These are phyloP conservation scores for Podarcis raffonei DNA, from an alignment of 2,113 vertebrate species.

Conservation along the genomic window DNA sequence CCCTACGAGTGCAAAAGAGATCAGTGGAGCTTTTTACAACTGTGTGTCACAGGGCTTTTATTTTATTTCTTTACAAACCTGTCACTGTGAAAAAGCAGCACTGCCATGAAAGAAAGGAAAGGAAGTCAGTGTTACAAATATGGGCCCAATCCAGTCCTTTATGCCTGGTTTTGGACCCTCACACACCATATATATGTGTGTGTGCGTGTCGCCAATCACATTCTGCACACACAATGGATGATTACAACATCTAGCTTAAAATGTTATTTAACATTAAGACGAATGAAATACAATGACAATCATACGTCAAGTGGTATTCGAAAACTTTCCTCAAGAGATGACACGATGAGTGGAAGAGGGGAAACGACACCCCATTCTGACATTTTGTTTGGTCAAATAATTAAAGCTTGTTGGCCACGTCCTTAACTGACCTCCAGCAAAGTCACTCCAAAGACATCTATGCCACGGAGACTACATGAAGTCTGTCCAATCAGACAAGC, in stretches of 20 bases:
- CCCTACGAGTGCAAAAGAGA: background rate
- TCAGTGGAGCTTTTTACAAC: background rate
- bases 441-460: background rate
- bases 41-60: constrained; percentile 13
- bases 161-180: background rate
- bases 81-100: background rate
- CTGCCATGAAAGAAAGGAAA: background rate
- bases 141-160: background rate
- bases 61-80: background rate
- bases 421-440: background rate
- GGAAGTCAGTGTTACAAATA: background rate
- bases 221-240: background rate
- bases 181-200: background rate
- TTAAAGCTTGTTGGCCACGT: background rate
- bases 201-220: background rate
- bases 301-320: background rate
- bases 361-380: background rate
- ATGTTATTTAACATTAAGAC: background rate
- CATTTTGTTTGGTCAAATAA: background rate
- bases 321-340: background rate
- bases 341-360: background rate
- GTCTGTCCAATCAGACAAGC: background rate
- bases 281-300: background rate
- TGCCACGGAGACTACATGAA: background rate
- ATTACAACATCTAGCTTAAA: background rate